A percentile compares a stretch with the other conserved stretches of the same genome.
These are phyloP conservation scores for Thunnus albacares DNA, from an alignment of 2,797 vertebrate species.

Conservation along the genomic window DNA sequence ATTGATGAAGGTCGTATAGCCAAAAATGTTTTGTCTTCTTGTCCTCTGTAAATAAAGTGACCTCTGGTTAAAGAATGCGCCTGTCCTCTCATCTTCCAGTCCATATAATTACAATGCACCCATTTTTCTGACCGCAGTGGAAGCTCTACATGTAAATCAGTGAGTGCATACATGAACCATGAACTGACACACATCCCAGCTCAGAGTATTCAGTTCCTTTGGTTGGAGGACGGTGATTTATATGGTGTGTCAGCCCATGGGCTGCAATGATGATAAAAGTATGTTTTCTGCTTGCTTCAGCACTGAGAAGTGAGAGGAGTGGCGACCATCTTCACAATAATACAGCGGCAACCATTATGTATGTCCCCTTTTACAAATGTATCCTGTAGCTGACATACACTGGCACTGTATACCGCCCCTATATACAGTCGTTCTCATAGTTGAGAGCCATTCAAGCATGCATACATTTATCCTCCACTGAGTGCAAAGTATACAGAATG, in stretches of 20 bases:
- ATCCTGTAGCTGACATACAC: background rate
- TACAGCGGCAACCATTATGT: background rate
- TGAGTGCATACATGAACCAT: background rate
- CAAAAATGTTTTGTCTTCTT: no score
- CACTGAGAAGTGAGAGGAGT: background rate
- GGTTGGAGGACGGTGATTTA: conserved; percentile 5
- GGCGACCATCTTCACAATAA: background rate
- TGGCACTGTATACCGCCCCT: no score
- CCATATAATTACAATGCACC: no score
- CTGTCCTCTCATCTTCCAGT: background rate
- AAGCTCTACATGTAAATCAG: no score
- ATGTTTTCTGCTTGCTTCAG: conserved; percentile 10
- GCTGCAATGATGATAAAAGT: conserved; percentile 19
- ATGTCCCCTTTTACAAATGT: background rate
- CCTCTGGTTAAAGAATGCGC: background rate
- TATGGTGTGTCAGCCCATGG: conserved; percentile 16
- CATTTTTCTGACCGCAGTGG: no score
- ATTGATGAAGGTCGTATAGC: background rate
- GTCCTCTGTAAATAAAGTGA: background rate
- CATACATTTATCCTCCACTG: background rate
- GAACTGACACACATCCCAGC: background rate
- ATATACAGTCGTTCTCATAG: background rate
- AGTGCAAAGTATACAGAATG: background rate
- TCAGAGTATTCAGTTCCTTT: conserved; percentile 21
- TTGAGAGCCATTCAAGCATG: background rate